Conservation (phyloP, 2,888 invertebrate genomes). For the Drosophila merina region DNA sequence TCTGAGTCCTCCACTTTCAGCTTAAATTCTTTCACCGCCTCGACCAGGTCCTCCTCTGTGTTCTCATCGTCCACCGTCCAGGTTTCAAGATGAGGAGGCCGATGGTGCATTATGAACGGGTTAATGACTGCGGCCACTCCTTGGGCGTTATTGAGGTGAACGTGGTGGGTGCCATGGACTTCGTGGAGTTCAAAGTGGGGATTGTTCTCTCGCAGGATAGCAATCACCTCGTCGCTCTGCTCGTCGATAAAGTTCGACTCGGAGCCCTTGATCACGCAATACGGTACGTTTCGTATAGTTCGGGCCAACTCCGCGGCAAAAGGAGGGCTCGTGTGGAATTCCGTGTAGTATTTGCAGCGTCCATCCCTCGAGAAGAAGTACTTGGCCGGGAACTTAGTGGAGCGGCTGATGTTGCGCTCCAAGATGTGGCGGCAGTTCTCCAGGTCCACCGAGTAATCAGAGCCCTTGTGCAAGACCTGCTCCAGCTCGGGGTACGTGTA, state of each 20-base stretch:
- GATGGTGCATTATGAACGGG: conserved; percentile 85
- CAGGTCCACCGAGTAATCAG: conserved; percentile 85
- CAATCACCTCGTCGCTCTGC: conserved; percentile 85
- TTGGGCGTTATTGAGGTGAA: conserved; percentile 89
- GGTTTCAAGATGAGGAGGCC: conserved; percentile 70
- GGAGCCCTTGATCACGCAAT: conserved; percentile 87
- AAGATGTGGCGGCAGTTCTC: conserved; percentile 86
- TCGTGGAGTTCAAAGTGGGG: conserved; percentile 86
- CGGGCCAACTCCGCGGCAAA: conserved; percentile 86
- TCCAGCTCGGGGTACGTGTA: conserved; percentile 87
- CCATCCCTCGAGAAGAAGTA: conserved; percentile 84
- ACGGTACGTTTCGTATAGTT: conserved; percentile 86
- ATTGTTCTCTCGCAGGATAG: conserved; percentile 86
- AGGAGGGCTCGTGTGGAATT: conserved; percentile 79
- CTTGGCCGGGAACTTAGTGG: conserved; percentile 86
- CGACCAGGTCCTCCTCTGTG: conserved; percentile 22
- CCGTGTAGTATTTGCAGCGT: conserved; percentile 77
- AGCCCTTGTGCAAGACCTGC: conserved; percentile 86
- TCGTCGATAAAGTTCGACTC: conserved; percentile 85
- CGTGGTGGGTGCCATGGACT: conserved; percentile 89
- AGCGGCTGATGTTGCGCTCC: conserved; percentile 86
- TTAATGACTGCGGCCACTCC: conserved; percentile 86
- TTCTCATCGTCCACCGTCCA: conserved; percentile 65
- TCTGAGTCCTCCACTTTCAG: conserved; percentile 58
- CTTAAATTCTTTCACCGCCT: conserved; percentile 55